phyloP scores from a whole-genome alignment of 2,113 vertebrate species.

The Jaculus jaculus region DNA sequence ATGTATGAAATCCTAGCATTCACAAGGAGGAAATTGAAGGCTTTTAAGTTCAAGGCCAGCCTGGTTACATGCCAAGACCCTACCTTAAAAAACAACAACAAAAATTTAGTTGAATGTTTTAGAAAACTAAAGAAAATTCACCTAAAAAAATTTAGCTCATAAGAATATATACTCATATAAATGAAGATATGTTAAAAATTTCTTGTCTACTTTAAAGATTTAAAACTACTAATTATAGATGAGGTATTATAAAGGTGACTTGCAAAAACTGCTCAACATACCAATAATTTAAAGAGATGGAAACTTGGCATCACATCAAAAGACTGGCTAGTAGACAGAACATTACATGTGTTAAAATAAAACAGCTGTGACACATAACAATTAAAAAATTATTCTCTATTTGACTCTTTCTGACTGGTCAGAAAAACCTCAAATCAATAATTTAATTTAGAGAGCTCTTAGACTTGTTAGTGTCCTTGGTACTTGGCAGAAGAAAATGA shows the following conservation, averaged over 20 bases:
- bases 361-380: not conserved
- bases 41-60: not conserved
- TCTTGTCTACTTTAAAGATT: not conserved
- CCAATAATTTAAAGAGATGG: not conserved
- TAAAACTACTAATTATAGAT: not conserved
- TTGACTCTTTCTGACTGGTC: conserved; percentile 20
- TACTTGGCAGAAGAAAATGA: not conserved
- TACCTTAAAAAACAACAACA: not conserved
- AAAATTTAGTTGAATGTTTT: conserved; percentile 4
- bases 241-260: not conserved
- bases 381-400: conserved; percentile 4
- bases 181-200: not conserved
- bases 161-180: not conserved
- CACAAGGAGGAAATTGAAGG: not conserved
- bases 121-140: conserved; percentile 38
- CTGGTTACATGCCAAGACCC: not conserved
- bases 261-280: conserved; percentile 2
- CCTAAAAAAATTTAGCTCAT: not conserved
- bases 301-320: not conserved
- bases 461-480: not conserved
- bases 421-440: conserved; percentile 35
- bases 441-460: conserved; percentile 41
- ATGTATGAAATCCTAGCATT: not conserved
- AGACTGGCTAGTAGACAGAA: not conserved
- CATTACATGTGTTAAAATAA: conserved; percentile 10